phyloP scores from a whole-genome alignment of 2,888 invertebrate species.

The Rhagonycha fulva region DNA sequence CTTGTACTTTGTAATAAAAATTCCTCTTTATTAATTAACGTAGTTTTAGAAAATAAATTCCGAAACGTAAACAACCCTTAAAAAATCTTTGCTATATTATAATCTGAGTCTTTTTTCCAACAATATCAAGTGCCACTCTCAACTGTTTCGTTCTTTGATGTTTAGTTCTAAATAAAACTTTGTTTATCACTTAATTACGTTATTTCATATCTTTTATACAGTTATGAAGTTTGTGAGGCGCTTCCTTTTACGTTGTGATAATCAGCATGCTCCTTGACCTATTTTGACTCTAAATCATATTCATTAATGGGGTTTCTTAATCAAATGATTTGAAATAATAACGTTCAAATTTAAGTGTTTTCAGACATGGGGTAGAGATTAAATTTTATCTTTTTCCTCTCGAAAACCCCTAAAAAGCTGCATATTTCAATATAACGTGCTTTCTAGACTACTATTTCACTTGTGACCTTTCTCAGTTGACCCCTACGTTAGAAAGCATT shows the following conservation, averaged over 20 bases:
- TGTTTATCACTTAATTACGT: slow-evolving; percentile 16
- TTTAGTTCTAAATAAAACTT: slow-evolving; percentile 15
- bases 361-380: background rate
- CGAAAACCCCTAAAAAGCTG: background rate
- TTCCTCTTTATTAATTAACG: background rate
- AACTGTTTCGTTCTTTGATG: slow-evolving; percentile 15
- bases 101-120: slow-evolving; percentile 5
- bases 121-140: slow-evolving; percentile 15
- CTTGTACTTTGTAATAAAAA: background rate
- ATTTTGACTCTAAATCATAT: slow-evolving; percentile 3
- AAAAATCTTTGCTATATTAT: background rate
- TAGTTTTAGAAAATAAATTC: background rate
- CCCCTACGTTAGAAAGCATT: too few species aligned
- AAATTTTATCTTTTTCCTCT: background rate
- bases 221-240: slow-evolving; percentile 8
- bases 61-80: background rate
- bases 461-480: too few species aligned
- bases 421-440: too few species aligned
- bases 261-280: slow-evolving; percentile 4
- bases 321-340: background rate
- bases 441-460: too few species aligned
- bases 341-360: background rate
- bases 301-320: background rate
- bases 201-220: slow-evolving; percentile 7
- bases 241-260: slow-evolving; percentile 5